Evolutionary conservation across 1,140 invertebrate species (phyloP), one percentile per base, ranked within the genome.

Genomic region (Gonatopus flavifemur): DNA sequence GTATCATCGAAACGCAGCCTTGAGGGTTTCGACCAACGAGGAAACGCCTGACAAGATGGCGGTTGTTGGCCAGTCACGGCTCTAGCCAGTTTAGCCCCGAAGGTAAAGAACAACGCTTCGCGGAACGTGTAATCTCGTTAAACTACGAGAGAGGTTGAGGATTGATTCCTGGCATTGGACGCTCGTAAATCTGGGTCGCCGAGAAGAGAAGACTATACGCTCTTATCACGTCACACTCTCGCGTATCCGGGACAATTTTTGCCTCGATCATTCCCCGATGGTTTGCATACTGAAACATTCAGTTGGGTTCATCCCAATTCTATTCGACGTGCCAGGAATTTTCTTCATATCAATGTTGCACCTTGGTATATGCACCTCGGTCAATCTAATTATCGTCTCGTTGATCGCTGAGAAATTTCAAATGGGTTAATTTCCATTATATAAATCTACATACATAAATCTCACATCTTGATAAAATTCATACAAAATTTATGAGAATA

Each of bases 151-250:
- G 49, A 43, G n/a, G n/a, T n/a, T n/a, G n/a, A n/a, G 62, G 63
- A 72, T 67, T 67, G 69, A 72, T 72, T 69, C 65, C 62, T 66
- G 59, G 60, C 62, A 61, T 66, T 57, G 56, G 35, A 19, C 50
- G 52, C 42, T 57, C 67, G 61, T 70, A 69, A 67, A 70, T 70
- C 47, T 42, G 36, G 9, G 42, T 19, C 21, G 51, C 37, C 52
- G 46, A 41, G 30, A 13, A 6, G 10, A 20, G 36, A 45, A 25
- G 41, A n/a, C 2, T 3, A 15, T 50, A 60, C 49, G 49, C 66
- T 56, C 62, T 69, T 69, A 64, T 41, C 44, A 56, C 51, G 53
- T 64, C 64, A 55, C 49, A 56, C 43, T 48, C 25, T 28, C 12
- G 28, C 13, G 25, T 9, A 10, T 21, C 21, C 25, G 15, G 32